Percentiles rank a stretch among this genome's conserved stretches.
Conservation (phyloP, 2,888 invertebrate species). For the Drosophila mayaguana region DNA sequence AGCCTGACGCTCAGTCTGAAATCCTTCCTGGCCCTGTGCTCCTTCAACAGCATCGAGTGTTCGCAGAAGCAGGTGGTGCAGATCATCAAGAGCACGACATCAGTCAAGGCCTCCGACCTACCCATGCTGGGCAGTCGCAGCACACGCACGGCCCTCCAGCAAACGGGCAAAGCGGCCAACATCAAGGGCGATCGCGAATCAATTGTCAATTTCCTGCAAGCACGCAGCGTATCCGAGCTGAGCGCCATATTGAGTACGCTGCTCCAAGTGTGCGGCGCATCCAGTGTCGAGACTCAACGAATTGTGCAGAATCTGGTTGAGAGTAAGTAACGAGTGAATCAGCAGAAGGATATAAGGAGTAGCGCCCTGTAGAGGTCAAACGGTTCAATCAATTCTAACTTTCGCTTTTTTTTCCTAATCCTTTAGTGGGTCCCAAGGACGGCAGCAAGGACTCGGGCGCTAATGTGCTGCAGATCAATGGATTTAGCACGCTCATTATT, state of each 20-base stretch:
- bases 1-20: conserved; percentile 50
- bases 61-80: conserved; percentile 60
- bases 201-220: conserved; percentile 55
- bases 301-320: conserved; percentile 62
- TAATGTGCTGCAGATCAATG: conserved; percentile 56
- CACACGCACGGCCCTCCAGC: conserved; percentile 45
- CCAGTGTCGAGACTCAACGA: conserved; percentile 40
- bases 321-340: conserved; percentile 47
- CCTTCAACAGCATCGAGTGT: conserved; percentile 64
- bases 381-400: background rate
- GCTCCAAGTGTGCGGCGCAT: conserved; percentile 61
- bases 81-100: conserved; percentile 59
- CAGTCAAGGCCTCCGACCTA: conserved; percentile 5
- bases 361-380: too few relatives aligned
- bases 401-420: background rate
- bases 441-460: background rate
- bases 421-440: conserved; percentile 59
- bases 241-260: conserved; percentile 50
- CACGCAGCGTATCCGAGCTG: conserved; percentile 40
- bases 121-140: conserved; percentile 44
- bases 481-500: conserved; percentile 59
- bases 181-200: conserved; percentile 54
- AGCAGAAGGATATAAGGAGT: too few relatives aligned
- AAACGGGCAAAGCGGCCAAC: background rate
- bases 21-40: conserved; percentile 59